These are phyloP conservation scores for Terebella lapidaria DNA, from an alignment of 2,888 invertebrate genomes.

Conservation along the genomic window DNA sequence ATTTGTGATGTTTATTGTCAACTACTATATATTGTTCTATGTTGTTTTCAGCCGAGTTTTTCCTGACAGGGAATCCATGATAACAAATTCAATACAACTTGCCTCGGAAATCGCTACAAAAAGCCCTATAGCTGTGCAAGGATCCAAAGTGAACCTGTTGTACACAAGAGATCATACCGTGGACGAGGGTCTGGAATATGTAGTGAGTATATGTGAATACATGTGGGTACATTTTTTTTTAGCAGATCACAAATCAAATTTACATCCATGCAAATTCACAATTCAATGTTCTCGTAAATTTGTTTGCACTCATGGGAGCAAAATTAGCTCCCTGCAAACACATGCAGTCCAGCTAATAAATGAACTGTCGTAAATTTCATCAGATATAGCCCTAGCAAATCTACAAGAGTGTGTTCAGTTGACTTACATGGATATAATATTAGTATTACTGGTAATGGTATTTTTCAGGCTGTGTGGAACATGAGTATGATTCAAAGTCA, in stretches of 20 bases:
- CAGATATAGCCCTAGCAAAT: no score
- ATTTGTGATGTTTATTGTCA: no score
- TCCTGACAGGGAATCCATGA: conserved; percentile 63
- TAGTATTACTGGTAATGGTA: background rate
- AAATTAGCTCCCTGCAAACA: no score
- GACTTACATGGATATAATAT: no score
- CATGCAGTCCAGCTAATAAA: no score
- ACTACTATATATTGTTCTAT: background rate
- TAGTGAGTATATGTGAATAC: conserved; percentile 21
- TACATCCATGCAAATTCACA: background rate
- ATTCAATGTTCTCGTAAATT: background rate
- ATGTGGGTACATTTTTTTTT: background rate
- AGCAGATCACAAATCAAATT: no score
- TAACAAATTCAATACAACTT: conserved; percentile 68
- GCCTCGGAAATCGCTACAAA: conserved; percentile 78
- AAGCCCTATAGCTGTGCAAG: conserved; percentile 92
- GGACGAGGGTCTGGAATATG: conserved; percentile 16
- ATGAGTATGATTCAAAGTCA: conserved; percentile 85
- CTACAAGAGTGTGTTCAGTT: no score
- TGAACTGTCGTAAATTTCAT: no score
- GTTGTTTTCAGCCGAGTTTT: conserved; percentile 49
- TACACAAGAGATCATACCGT: conserved; percentile 85
- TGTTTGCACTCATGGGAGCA: no score
- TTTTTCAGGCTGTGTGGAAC: conserved; percentile 70
- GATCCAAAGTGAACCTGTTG: conserved; percentile 76